phyloP scores from a whole-genome alignment of 2,113 vertebrate species.

The Monarcha castaneiventris region DNA sequence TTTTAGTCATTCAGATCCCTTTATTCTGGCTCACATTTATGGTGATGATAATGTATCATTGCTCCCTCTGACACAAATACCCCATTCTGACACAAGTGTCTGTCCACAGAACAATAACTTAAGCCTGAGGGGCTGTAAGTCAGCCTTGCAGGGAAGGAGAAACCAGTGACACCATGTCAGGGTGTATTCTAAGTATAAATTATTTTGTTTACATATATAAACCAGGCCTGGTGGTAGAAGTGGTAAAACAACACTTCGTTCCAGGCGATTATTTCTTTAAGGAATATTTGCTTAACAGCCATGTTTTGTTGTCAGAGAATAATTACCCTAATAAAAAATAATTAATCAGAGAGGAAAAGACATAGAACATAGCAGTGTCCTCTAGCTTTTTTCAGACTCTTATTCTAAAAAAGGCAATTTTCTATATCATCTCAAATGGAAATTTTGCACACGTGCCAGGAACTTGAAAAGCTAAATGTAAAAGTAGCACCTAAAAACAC shows the following conservation, averaged over 20 bases:
- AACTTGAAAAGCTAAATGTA: background rate
- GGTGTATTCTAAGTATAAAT: slow-evolving; percentile 7
- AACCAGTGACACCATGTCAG: slow-evolving; percentile 1
- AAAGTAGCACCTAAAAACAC: background rate
- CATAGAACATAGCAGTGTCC: background rate
- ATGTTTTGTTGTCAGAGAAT: background rate
- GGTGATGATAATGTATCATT: background rate
- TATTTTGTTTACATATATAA: slow-evolving; percentile 33
- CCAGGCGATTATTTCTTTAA: background rate
- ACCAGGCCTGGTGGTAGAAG: background rate
- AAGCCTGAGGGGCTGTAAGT: slow-evolving; percentile 22
- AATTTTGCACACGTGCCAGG: background rate
- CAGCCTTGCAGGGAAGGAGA: slow-evolving; percentile 1
- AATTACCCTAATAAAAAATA: background rate
- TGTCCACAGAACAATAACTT: background rate
- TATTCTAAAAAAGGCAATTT: background rate
- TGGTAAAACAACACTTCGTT: background rate
- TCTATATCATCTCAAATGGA: background rate
- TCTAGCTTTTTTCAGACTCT: background rate
- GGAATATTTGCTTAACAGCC: background rate
- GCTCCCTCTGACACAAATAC: slow-evolving; percentile 17
- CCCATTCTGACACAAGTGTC: background rate
- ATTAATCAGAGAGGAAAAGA: background rate
- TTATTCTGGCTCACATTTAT: background rate
- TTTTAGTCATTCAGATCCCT: background rate